phyloP scores from a whole-genome alignment of 2,888 invertebrate species.

The Caradrina clavipalpis region DNA sequence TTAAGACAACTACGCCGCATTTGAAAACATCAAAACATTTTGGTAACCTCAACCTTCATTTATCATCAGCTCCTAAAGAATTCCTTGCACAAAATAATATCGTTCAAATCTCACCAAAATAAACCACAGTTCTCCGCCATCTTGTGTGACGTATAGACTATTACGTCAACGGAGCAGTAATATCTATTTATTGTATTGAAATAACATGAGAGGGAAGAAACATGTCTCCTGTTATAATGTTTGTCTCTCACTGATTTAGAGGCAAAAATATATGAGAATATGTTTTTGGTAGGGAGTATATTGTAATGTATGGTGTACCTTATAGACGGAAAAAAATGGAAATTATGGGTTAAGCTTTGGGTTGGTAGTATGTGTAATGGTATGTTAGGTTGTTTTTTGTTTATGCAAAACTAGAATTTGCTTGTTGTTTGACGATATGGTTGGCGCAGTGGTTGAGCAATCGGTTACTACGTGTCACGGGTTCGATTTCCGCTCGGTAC shows the following conservation, averaged over 20 bases:
- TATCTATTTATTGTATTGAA: slow-evolving; percentile 56
- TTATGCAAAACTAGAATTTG: no score
- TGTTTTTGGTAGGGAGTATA: slow-evolving; percentile 27
- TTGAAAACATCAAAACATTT: no score
- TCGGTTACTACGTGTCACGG: no score
- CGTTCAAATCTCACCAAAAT: not conserved
- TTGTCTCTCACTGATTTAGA: slow-evolving; percentile 42
- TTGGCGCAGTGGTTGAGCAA: no score
- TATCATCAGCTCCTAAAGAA: no score
- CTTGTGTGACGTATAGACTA: slow-evolving; percentile 13
- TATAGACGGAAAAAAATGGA: slow-evolving; percentile 16
- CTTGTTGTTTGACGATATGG: no score
- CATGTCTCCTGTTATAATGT: slow-evolving; percentile 35
- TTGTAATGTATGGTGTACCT: slow-evolving; percentile 26
- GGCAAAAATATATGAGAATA: slow-evolving; percentile 27
- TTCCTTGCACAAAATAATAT: not conserved
- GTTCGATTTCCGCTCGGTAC: no score
- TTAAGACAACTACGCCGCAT: no score
- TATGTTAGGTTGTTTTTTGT: not conserved
- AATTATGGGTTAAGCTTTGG: slow-evolving; percentile 11
- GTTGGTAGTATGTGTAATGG: not conserved
- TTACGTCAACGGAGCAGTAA: slow-evolving; percentile 31
- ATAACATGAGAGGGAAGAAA: slow-evolving; percentile 42
- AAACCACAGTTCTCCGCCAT: slow-evolving; percentile 22
- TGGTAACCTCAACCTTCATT: no score